These are phyloP conservation scores for Zootermopsis nevadensis DNA, from an alignment of 2,888 invertebrate genomes.

Conservation along the genomic window DNA sequence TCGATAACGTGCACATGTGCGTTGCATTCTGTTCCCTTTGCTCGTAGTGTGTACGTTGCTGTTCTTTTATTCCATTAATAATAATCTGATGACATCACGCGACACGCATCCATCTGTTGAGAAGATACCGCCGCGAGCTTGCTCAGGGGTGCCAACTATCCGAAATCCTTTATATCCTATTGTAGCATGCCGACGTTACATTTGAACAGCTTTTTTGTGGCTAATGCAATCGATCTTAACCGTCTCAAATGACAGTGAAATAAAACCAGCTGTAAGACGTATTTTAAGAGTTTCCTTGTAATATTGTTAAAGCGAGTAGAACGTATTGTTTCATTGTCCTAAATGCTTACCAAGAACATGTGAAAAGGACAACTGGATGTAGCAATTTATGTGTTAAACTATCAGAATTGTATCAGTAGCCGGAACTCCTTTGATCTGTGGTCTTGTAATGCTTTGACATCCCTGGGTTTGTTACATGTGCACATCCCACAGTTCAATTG, in stretches of 20 bases:
- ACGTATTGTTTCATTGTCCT: not conserved
- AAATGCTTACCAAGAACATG: not conserved
- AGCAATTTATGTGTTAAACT: slow-evolving; percentile 7
- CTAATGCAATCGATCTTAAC: not conserved
- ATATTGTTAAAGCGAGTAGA: not conserved
- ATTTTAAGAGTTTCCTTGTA: no score
- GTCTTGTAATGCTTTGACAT: not conserved
- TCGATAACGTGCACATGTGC: no score
- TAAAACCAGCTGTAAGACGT: no score
- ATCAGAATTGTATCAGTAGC: not conserved
- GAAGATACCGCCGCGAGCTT: not conserved
- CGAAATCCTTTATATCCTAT: no score
- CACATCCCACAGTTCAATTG: slow-evolving; percentile 24
- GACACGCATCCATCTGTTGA: not conserved
- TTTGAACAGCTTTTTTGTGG: no score
- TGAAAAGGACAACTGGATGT: not conserved
- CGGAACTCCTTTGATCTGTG: not conserved
- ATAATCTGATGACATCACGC: not conserved
- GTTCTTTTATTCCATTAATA: not conserved
- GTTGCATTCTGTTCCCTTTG: not conserved
- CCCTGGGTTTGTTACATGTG: not conserved
- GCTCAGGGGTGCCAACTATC: not conserved
- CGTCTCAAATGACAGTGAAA: not conserved
- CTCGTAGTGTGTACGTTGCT: not conserved
- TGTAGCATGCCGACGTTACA: no score